Base-by-base conservation (phyloP, 2,888 invertebrate genomes). In the Meghimatium bilineatum region DNA sequence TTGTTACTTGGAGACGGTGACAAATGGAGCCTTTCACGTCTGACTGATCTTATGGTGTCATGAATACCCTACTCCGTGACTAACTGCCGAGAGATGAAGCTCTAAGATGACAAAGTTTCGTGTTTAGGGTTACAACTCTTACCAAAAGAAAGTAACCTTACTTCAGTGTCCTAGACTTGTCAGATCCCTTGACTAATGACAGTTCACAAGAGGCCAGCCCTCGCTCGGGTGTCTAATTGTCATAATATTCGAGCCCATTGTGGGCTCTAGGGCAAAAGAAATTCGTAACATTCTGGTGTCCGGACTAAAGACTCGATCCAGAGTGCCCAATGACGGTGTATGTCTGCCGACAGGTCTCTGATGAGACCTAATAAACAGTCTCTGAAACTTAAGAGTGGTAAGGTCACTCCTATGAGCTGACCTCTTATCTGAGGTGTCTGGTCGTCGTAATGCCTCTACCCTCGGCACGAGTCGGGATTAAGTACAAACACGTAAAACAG, bases 61-160 rank as follows among this genome's bases (percentile, higher is more conserved):
- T 52, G 75, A 75, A 52, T 82, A 75, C 38, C 75, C 56, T 49
- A 60, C 82, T 67, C 82, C 82, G 82, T 82, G 82, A 82, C 82
- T 76, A 82, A 82, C 76, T 69, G 77, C 56, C 69, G 17, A 67
- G 52, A 77, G 82, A 82, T 82, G 69, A 49, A 67, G 77, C 82
- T 82, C 29, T 10, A 52, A 69, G 34, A 44, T 66, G 63, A 66
- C 63, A 34, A 34, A 34, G 67, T 23, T 44, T 34, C 32, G 38
- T 23, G 81, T 74, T 52, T 81, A 63, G 63, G 72, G 74, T 81
- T 81, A 81, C 81, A 72, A 71, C 56, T 60, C n/a, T 80, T 80
- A 71, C 80, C 66, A 56, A 80, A 80, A 80, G 69, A 80, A 56
- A 29, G 69, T n/a, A 14, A n/a, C 20, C 6, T 56, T 71, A 56